Evolutionary conservation across 2,113 vertebrate genomes (phyloP), one percentile per base, ranked within the genome.

Genomic region (Ammodytes dubius): DNA sequence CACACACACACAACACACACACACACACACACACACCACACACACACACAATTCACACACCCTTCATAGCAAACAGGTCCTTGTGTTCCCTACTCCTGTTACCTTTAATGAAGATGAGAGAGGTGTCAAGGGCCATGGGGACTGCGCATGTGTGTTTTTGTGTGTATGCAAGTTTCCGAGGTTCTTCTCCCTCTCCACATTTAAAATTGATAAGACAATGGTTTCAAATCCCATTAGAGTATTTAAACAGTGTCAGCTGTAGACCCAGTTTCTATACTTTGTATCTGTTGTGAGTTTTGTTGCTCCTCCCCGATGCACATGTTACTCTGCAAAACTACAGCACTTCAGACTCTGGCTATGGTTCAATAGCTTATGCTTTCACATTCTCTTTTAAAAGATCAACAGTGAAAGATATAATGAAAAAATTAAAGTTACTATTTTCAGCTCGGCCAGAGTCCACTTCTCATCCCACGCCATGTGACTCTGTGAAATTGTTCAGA

Each of bases 61-160:
- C 64, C 64, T 82, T 77, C 63, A 60, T 61, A 45, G 70, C 85
- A 84, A 82, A 80, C 39, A 5, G 68, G 80, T 60, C 90, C 89
- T 85, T 58, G 79, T 87, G 86, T 90, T 89, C 81, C 77, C 74
- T 80, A 78, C 72, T 87, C 63, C 77, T 88, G 69, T 81, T 92
- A 79, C 87, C 90, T 90, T 90, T 94, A 95, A 93, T 93, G 91
- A 95, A 90, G 85, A 87, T 67, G 56, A 80, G 73, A 72, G 64
- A 85, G 61, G 89, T 87, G 81, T 87, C 81, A 59, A 35, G 82
- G 87, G 85, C 68, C 80, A 50, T 9, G 17, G 66, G 50, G 81
- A 74, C 75, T 63, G 58, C 27, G 27, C 27, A 27, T n/a, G 47
- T 63, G 68, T 49, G 58, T 49, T n/a, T 79, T 60, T 76, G 54